These are phyloP conservation scores for Takifugu rubripes DNA, from an alignment of 2,797 vertebrate genomes.

Conservation along the genomic window DNA sequence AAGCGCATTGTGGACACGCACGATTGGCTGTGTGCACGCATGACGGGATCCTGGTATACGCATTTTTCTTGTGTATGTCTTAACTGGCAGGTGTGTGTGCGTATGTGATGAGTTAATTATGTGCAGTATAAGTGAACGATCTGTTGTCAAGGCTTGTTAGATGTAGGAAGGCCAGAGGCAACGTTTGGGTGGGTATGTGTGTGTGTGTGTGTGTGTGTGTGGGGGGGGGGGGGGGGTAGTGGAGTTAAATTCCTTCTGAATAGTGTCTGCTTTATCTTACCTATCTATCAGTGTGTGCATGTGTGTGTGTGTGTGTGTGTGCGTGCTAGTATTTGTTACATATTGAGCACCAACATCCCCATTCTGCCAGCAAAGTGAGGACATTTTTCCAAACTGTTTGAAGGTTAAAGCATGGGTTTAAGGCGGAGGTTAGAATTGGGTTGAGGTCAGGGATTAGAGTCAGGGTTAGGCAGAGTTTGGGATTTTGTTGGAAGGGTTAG, in stretches of 20 bases:
- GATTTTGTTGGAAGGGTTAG: too few species aligned
- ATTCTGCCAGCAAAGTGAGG: too few species aligned
- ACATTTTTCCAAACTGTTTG: too few species aligned
- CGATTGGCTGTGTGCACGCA: slow-evolving; percentile 46
- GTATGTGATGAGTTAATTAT: slow-evolving; percentile 80
- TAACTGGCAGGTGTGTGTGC: slow-evolving; percentile 12
- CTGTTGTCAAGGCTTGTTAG: slow-evolving; percentile 77
- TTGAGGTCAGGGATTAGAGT: too few species aligned
- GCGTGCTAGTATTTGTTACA: neutral
- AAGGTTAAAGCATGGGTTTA: too few species aligned
- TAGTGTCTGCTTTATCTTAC: slow-evolving; percentile 78
- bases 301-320: slow-evolving; percentile 25
- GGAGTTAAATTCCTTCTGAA: slow-evolving; percentile 78
- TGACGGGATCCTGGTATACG: slow-evolving; percentile 27
- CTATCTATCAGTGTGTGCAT: slow-evolving; percentile 67
- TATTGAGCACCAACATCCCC: too few species aligned
- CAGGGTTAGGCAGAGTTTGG: too few species aligned
- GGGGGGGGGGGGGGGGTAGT: slow-evolving; percentile 52
- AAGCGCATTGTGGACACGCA: slow-evolving; percentile 28
- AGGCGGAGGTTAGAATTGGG: too few species aligned
- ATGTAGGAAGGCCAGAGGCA: slow-evolving; percentile 76
- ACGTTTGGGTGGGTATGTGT: slow-evolving; percentile 34
- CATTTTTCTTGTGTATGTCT: slow-evolving; percentile 16
- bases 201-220: slow-evolving; percentile 7
- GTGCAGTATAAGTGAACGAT: slow-evolving; percentile 76